phyloP scores from a whole-genome alignment of 2,113 vertebrate genomes.

The Atlantisia rogersi region DNA sequence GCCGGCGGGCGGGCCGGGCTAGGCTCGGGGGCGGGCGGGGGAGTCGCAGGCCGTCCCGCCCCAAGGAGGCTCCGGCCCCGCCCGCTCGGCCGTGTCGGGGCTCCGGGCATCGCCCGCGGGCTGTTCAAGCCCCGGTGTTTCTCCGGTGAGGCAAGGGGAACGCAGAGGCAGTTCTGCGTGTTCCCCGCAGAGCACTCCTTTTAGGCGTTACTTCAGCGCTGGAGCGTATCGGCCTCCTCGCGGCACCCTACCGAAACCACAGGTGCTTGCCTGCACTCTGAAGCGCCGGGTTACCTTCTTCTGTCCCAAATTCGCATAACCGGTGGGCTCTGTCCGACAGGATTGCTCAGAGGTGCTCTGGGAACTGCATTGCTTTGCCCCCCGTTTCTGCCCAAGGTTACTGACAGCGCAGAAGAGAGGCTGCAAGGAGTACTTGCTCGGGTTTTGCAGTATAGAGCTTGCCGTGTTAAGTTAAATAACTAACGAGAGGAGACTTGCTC shows the following conservation, averaged over 20 bases:
- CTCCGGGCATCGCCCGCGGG: rapidly evolving
- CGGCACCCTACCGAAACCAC: not conserved
- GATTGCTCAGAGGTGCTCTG: not conserved
- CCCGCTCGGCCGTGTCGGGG: rapidly evolving
- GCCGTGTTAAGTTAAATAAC: not conserved
- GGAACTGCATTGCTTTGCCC: rapidly evolving
- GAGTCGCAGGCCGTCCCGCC: rapidly evolving
- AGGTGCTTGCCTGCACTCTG: not conserved
- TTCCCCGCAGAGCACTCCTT: too few relatives aligned
- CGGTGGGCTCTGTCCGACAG: not conserved
- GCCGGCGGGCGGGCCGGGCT: too few relatives aligned
- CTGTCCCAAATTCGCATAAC: not conserved
- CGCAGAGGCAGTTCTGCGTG: too few relatives aligned
- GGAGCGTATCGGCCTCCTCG: not conserved
- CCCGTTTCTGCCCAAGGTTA: rapidly evolving
- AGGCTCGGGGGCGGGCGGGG: not conserved
- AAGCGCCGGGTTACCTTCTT: not conserved
- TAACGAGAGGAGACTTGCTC: not conserved
- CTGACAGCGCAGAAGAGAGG: not conserved
- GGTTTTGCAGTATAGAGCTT: not conserved
- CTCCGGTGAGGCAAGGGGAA: not conserved
- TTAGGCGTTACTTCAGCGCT: not conserved
- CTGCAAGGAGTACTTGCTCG: not conserved
- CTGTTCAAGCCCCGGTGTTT: rapidly evolving
- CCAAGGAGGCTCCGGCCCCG: rapidly evolving